Conservation (phyloP, 2,888 invertebrate species). For the Aphodius granarius region DNA sequence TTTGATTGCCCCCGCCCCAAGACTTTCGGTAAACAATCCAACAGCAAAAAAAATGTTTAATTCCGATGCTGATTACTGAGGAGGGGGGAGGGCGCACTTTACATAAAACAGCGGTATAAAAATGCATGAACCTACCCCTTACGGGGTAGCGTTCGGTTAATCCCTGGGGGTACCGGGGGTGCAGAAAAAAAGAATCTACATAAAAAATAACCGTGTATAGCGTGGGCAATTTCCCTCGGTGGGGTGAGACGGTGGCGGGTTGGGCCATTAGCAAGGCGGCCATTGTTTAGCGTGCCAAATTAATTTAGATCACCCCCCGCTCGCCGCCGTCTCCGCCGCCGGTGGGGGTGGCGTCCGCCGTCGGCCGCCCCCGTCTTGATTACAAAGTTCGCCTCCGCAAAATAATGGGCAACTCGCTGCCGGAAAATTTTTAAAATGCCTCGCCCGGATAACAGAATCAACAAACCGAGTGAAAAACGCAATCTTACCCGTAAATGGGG, state of each 20-base stretch:
- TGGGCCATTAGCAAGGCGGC: conserved; percentile 54
- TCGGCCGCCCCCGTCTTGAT: conserved; percentile 29
- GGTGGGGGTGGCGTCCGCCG: background rate
- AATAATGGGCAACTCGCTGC: background rate
- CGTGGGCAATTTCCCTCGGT: conserved; percentile 55
- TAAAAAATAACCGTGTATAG: conserved; percentile 54
- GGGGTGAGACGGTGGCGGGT: conserved; percentile 38
- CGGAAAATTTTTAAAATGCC: background rate
- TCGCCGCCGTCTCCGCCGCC: conserved; percentile 20
- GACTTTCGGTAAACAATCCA: background rate
- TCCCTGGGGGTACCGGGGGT: conserved; percentile 32
- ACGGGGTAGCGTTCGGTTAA: conserved; percentile 45
- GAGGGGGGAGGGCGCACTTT: background rate
- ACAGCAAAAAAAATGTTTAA: background rate
- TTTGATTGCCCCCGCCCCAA: background rate
- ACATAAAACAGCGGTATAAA: conserved; percentile 43
- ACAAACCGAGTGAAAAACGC: background rate
- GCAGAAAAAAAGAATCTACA: conserved; percentile 49
- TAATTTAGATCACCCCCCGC: conserved; percentile 53
- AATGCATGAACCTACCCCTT: conserved; percentile 43
- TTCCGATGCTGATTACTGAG: background rate
- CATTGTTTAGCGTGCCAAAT: conserved; percentile 58
- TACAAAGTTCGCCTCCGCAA: conserved; percentile 27
- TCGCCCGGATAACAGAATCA: background rate
- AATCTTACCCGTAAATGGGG: background rate